Evolutionary conservation across 1,140 invertebrate species (phyloP).

Genomic region (Zaprionus capensis): DNA sequence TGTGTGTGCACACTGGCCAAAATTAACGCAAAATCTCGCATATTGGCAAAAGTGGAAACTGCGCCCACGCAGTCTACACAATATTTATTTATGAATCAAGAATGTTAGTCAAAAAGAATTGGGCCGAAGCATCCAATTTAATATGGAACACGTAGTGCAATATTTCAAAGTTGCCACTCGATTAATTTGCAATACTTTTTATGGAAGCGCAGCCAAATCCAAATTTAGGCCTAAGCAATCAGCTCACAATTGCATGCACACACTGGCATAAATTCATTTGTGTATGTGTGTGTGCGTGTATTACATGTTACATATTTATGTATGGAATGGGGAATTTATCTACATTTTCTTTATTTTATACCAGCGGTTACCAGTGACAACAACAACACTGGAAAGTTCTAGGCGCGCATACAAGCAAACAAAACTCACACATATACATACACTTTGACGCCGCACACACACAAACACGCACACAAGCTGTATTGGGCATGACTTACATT

Average conservation of each 20-base stretch:
- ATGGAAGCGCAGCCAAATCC: slow-evolving; percentile 64
- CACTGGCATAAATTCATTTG: slow-evolving; percentile 4
- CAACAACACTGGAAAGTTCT: slow-evolving; percentile 71
- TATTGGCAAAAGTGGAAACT: slow-evolving; percentile 68
- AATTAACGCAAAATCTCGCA: slow-evolving; percentile 35
- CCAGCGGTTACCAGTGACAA: slow-evolving; percentile 68
- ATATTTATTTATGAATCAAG: slow-evolving; percentile 62
- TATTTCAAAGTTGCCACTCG: slow-evolving; percentile 37
- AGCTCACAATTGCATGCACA: slow-evolving; percentile 39
- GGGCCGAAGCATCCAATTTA: slow-evolving; percentile 18
- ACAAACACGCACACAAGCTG: slow-evolving; percentile 25
- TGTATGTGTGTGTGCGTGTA: background rate
- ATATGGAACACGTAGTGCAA: slow-evolving; percentile 40
- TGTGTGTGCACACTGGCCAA: slow-evolving; percentile 55
- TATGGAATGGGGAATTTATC: slow-evolving; percentile 10
- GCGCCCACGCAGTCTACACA: slow-evolving; percentile 63
- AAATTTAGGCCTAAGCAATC: slow-evolving; percentile 69
- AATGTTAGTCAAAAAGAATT: slow-evolving; percentile 42
- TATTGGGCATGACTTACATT: slow-evolving; percentile 74
- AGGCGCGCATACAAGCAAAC: slow-evolving; percentile 56
- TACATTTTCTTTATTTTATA: slow-evolving; percentile 38
- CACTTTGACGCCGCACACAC: slow-evolving; percentile 11
- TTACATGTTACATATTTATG: slow-evolving; percentile 28
- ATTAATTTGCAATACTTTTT: slow-evolving; percentile 74
- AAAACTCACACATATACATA: slow-evolving; percentile 20